These are phyloP conservation scores for Camponotus pennsylvanicus DNA, from an alignment of 1,140 invertebrate species.

Conservation along the genomic window DNA sequence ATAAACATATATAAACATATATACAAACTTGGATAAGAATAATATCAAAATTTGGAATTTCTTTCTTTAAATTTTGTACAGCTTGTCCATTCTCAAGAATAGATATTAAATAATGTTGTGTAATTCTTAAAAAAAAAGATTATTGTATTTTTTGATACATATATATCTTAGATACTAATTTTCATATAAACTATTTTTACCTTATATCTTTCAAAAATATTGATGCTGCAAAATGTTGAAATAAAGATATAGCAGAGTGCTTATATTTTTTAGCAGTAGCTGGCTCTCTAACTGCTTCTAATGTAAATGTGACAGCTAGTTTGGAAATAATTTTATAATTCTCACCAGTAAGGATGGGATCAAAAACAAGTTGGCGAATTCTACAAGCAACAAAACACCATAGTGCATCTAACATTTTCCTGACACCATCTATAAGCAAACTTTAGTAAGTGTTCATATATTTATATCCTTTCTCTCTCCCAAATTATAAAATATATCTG, in stretches of 20 bases:
- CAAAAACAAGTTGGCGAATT: conserved; percentile 81
- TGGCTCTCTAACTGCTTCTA: conserved; percentile 80
- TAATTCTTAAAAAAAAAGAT: conserved; percentile 77
- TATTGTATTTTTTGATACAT: conserved; percentile 31
- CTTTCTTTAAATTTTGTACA: conserved; percentile 71
- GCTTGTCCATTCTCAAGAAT: conserved; percentile 75
- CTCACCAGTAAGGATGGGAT: conserved; percentile 70
- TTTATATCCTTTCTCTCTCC: neutral
- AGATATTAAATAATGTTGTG: conserved; percentile 76
- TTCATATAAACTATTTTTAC: conserved; percentile 67
- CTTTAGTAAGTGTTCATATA: conserved; percentile 6
- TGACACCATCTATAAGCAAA: conserved; percentile 64
- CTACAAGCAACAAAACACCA: conserved; percentile 81
- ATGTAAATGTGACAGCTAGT: conserved; percentile 82
- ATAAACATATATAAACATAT: conserved; percentile 21
- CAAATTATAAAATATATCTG: neutral
- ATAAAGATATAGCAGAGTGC: conserved; percentile 81
- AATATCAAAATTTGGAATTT: conserved; percentile 79
- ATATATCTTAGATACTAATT: conserved; percentile 15
- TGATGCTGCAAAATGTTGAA: conserved; percentile 81
- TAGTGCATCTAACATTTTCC: conserved; percentile 79
- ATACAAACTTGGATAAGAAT: conserved; percentile 79
- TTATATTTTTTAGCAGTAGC: conserved; percentile 76
- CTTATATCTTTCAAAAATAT: conserved; percentile 82
- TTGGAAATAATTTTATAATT: conserved; percentile 79